These are phyloP conservation scores for Canis aureus DNA, from an alignment of 2,113 vertebrate species.

Conservation along the genomic window DNA sequence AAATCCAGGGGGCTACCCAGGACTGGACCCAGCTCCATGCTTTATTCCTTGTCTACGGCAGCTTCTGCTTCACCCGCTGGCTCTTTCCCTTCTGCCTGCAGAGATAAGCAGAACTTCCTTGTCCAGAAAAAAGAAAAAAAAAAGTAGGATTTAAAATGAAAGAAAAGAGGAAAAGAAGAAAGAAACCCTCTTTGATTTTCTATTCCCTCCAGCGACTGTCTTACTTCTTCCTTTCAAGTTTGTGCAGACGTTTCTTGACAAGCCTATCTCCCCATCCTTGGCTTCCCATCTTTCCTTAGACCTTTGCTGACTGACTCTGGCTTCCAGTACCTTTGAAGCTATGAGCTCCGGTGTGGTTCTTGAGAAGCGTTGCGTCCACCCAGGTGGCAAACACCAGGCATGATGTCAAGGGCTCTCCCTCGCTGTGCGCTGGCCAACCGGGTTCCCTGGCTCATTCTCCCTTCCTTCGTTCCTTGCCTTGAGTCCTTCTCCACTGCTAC, in stretches of 20 bases:
- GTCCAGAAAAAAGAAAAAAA: not conserved
- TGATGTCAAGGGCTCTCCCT: accelerated
- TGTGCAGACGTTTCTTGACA: accelerated
- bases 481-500: accelerated
- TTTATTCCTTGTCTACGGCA: not conserved
- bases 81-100: not conserved
- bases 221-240: not conserved
- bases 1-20: not conserved
- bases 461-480: not conserved
- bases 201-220: not conserved
- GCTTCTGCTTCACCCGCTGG: not conserved
- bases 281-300: not conserved
- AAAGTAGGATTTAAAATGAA: conserved; percentile 8
- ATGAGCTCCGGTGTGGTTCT: not conserved
- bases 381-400: not conserved
- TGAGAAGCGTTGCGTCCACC: not conserved
- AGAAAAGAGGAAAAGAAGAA: not conserved
- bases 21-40: no score
- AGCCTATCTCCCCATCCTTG: not conserved
- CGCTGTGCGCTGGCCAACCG: accelerated
- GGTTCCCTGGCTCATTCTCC: not conserved
- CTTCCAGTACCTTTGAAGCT: conserved; percentile 10
- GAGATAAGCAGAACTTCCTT: not conserved
- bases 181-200: not conserved
- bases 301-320: not conserved